Percentiles rank a stretch among this genome's conserved stretches.
Evolutionary conservation across 2,797 vertebrate species (phyloP).

Genomic region (Alexandromys oeconomus): DNA sequence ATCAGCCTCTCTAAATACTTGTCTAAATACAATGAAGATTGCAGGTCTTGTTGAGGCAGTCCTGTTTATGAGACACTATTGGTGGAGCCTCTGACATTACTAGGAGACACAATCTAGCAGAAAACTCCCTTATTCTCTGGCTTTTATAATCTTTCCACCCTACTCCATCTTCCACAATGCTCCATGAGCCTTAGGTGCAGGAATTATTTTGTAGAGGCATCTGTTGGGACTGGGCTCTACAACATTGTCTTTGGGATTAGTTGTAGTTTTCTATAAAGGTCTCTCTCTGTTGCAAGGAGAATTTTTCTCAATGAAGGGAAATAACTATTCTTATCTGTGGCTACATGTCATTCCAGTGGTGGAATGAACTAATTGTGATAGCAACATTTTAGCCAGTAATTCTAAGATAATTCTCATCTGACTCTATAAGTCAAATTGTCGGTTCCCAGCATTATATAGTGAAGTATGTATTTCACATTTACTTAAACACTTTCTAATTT

Average conservation of each 20-base stretch:
- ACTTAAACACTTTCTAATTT: constrained; percentile 4
- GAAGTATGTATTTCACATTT: not conserved
- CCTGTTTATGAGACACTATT: not conserved
- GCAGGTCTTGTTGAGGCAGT: not conserved
- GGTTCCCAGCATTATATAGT: not conserved
- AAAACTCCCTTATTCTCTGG: not conserved
- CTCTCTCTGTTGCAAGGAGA: not conserved
- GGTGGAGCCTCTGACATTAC: not conserved
- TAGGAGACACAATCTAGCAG: not conserved
- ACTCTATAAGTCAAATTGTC: not conserved
- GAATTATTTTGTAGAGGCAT: not conserved
- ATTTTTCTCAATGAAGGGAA: not conserved
- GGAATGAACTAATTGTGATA: not conserved
- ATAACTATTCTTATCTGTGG: not conserved
- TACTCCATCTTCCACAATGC: not conserved
- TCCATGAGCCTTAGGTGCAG: not conserved
- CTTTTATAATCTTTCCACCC: not conserved
- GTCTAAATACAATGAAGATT: not conserved
- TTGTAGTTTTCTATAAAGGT: not conserved
- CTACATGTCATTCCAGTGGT: not conserved
- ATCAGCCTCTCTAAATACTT: not conserved
- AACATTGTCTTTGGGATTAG: not conserved
- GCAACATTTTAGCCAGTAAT: not conserved
- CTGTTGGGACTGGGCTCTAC: not conserved
- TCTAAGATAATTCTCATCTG: not conserved